phyloP scores from a whole-genome alignment of 1,140 invertebrate species.

The Yoshiicerus persimilis region DNA sequence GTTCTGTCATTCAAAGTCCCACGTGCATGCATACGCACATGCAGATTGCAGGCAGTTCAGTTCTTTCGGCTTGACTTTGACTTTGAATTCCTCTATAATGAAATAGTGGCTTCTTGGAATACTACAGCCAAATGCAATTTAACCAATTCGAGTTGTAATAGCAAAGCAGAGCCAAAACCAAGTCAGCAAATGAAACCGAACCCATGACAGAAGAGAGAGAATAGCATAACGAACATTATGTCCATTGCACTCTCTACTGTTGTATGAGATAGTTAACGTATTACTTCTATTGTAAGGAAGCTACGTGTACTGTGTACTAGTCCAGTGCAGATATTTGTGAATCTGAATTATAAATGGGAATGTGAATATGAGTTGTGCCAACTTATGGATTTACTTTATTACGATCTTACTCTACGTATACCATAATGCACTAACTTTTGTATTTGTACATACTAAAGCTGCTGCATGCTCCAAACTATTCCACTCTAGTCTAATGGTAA shows the following conservation, averaged over 20 bases:
- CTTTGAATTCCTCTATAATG: neutral
- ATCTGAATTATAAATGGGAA: neutral
- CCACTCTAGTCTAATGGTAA: neutral
- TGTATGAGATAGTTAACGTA: neutral
- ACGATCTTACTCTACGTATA: neutral
- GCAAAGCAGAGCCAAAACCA: neutral
- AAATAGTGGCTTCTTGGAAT: neutral
- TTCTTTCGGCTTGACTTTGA: neutral
- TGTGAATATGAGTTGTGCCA: slow-evolving; percentile 19
- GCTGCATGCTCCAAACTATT: neutral
- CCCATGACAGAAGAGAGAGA: neutral
- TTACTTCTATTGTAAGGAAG: neutral
- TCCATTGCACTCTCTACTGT: neutral
- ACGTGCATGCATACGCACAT: slow-evolving; percentile 18
- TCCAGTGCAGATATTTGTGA: neutral
- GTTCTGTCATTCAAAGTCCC: neutral
- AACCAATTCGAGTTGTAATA: neutral
- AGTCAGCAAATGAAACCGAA: neutral
- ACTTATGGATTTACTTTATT: neutral
- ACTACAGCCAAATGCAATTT: neutral
- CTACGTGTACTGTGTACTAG: no score
- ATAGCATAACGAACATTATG: no score
- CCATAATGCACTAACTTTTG: neutral
- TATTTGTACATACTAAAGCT: neutral
- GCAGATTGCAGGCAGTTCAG: neutral